A percentile compares a stretch with the other conserved stretches of the same genome.
phyloP scores from a whole-genome alignment of 2,888 invertebrate genomes.

The Drosophila nigricruria region DNA sequence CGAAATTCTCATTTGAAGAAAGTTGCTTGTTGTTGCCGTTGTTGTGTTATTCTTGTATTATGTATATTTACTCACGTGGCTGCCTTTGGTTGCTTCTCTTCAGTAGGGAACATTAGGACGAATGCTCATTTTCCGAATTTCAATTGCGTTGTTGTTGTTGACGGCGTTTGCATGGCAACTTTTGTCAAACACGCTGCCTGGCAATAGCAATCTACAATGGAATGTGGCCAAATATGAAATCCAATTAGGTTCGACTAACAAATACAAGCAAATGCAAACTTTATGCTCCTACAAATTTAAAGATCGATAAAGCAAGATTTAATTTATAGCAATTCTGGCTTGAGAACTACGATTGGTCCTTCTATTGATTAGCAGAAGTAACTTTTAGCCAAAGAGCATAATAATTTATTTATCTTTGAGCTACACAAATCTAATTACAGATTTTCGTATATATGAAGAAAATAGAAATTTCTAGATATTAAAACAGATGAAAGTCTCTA shows the following conservation, averaged over 20 bases:
- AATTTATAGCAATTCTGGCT: background rate
- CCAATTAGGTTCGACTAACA: conserved; percentile 59
- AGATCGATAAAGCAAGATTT: background rate
- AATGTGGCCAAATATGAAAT: conserved; percentile 49
- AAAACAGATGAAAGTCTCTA: no score
- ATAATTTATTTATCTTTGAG: no score
- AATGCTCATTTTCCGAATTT: conserved; percentile 32
- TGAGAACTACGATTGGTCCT: no score
- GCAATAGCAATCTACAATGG: conserved; percentile 31
- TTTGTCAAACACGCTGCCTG: conserved; percentile 54
- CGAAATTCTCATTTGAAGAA: conserved; percentile 15
- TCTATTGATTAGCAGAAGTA: no score
- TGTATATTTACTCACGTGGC: conserved; percentile 43
- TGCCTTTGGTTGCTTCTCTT: conserved; percentile 10
- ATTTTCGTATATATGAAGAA: background rate
- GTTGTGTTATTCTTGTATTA: conserved; percentile 17
- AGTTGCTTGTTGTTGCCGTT: conserved; percentile 6
- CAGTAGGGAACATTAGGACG: conserved; percentile 45
- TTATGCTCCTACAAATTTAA: background rate
- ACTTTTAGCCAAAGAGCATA: no score
- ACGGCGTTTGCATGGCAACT: conserved; percentile 72
- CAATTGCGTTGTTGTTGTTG: conserved; percentile 15
- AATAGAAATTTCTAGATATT: no score
- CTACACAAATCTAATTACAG: no score
- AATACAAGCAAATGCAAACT: conserved; percentile 1